phyloP scores from a whole-genome alignment of 2,113 vertebrate species.

The Phoxinus phoxinus region DNA sequence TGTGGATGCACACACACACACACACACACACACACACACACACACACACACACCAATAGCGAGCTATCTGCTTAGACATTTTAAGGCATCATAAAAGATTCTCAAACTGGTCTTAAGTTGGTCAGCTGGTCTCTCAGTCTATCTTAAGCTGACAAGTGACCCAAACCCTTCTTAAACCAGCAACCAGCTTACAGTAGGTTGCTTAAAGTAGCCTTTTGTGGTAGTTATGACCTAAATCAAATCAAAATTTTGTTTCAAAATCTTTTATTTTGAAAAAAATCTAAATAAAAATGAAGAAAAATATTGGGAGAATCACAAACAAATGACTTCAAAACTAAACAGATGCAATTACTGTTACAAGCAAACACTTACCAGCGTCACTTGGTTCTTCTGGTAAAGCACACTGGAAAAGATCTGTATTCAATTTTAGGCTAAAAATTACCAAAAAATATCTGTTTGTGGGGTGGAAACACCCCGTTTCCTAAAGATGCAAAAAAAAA shows the following conservation, averaged over 20 bases:
- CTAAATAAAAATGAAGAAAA: too few species aligned
- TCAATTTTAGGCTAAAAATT: neutral
- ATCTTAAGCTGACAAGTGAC: neutral
- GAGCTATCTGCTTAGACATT: neutral
- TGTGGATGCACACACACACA: too few species aligned
- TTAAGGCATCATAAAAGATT: neutral
- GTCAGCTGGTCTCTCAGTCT: neutral
- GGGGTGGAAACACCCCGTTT: too few species aligned
- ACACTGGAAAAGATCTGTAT: neutral
- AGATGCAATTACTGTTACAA: neutral
- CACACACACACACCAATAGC: too few species aligned
- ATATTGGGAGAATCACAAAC: neutral
- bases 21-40: too few species aligned
- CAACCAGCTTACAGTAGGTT: neutral
- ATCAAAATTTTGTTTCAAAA: too few species aligned
- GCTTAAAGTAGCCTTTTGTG: neutral
- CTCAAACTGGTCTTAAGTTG: neutral
- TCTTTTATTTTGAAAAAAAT: too few species aligned
- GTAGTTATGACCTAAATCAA: neutral
- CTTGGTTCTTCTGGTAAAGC: neutral
- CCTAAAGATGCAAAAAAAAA: too few species aligned
- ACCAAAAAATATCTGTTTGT: too few species aligned
- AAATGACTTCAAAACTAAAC: neutral
- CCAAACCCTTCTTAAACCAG: neutral
- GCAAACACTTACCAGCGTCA: neutral